phyloP scores from a whole-genome alignment of 2,888 invertebrate species.

The Leucania comma region DNA sequence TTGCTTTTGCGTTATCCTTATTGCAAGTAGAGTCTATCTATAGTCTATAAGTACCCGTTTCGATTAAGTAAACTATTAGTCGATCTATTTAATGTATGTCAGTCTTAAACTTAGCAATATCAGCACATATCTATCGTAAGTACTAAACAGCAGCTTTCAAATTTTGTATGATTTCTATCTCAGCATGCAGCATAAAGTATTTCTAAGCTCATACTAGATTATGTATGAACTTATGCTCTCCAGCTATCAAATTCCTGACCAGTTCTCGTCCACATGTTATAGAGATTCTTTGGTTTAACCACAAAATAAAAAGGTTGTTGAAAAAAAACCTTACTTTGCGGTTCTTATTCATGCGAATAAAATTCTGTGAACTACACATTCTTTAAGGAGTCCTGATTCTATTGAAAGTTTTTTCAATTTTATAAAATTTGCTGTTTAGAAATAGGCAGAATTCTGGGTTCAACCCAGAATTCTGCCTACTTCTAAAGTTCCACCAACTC shows the following conservation, averaged over 20 bases:
- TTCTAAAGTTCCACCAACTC: neutral
- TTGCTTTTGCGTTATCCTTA: no score
- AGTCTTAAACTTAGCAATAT: neutral
- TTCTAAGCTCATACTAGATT: neutral
- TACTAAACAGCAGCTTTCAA: neutral
- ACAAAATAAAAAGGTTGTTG: constrained; percentile 22
- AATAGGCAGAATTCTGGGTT: no score
- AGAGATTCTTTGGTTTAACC: constrained; percentile 30
- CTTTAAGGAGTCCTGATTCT: constrained; percentile 14
- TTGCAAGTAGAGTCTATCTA: neutral
- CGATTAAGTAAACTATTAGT: no score
- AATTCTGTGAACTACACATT: constrained; percentile 12
- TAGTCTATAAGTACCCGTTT: no score
- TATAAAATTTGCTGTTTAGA: neutral
- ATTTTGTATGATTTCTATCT: neutral
- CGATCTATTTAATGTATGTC: no score
- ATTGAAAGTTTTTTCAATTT: neutral
- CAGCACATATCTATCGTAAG: no score
- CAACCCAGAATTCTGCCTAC: no score
- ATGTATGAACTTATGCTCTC: neutral
- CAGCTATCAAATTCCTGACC: constrained; percentile 31
- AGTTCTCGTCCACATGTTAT: constrained; percentile 8
- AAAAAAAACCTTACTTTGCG: constrained; percentile 14
- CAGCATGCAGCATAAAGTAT: no score
- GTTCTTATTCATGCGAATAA: constrained; percentile 12